Evolutionary conservation across 1,140 invertebrate species (phyloP).

Genomic region (Centruroides sculpturatus): DNA sequence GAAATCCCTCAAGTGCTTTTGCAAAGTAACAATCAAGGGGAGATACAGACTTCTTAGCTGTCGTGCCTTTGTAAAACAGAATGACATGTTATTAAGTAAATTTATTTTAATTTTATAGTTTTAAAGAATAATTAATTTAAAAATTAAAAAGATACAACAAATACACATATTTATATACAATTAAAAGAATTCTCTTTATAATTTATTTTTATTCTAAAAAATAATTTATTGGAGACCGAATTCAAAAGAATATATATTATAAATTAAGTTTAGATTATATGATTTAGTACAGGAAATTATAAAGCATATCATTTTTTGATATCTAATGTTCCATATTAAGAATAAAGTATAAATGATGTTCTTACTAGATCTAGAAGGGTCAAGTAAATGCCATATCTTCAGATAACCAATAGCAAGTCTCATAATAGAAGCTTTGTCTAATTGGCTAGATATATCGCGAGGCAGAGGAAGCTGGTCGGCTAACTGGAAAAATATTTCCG

Average conservation of each 20-base stretch:
- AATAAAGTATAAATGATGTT: not conserved
- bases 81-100: too few species aligned
- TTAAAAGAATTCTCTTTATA: too few species aligned
- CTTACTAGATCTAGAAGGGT: constrained; percentile 17
- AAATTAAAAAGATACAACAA: too few species aligned
- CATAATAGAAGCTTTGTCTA: constrained; percentile 94
- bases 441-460: constrained; percentile 51
- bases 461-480: constrained; percentile 63
- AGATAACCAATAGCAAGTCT: constrained; percentile 81
- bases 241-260: not conserved
- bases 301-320: not conserved
- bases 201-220: not conserved
- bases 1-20: constrained; percentile 74
- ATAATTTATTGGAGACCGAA: not conserved
- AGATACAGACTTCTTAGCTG: not conserved
- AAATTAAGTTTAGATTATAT: too few species aligned
- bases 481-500: constrained; percentile 82
- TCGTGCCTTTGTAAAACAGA: not conserved
- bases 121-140: too few species aligned
- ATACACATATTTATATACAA: too few species aligned
- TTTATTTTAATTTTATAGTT: too few species aligned
- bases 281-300: too few species aligned
- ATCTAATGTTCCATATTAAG: not conserved
- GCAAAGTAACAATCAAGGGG: constrained; percentile 37
- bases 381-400: constrained; percentile 64